Conservation (phyloP, 2,113 vertebrate species). For the Chionis minor region DNA sequence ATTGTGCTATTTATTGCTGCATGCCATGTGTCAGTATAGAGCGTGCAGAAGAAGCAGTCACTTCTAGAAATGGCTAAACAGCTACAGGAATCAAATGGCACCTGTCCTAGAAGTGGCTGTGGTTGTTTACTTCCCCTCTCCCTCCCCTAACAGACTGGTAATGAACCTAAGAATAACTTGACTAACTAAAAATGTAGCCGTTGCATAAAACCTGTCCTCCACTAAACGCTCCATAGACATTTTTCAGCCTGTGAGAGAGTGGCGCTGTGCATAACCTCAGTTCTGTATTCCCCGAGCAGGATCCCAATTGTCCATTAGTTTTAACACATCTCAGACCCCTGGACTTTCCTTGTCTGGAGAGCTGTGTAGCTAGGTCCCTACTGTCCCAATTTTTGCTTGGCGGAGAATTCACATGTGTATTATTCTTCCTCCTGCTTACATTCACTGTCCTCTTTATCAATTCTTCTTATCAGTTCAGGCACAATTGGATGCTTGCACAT, state of each 20-base stretch:
- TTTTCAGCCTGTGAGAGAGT: not conserved
- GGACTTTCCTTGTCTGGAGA: not conserved
- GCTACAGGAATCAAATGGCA: conserved; percentile 40
- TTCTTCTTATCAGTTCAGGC: not conserved
- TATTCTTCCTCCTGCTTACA: not conserved
- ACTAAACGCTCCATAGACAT: not conserved
- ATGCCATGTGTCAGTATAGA: not conserved
- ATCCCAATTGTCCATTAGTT: not conserved
- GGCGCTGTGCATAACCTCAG: not conserved
- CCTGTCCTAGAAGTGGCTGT: not conserved
- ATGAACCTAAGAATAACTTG: conserved; percentile 41
- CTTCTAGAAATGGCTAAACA: conserved; percentile 57
- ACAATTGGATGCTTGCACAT: not conserved
- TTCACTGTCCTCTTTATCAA: not conserved
- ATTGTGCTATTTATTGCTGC: conserved; percentile 52
- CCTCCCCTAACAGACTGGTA: not conserved
- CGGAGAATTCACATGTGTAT: not conserved
- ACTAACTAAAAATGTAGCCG: conserved; percentile 20
- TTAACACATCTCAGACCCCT: not conserved
- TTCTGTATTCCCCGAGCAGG: not conserved
- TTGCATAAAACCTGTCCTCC: conserved; percentile 29
- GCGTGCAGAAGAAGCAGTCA: not conserved
- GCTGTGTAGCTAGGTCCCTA: not conserved
- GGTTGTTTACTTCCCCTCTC: conserved; percentile 49
- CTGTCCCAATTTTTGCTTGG: not conserved